Evolutionary conservation across 2,797 vertebrate genomes (phyloP), one percentile per base, ranked within the genome.

Genomic region (Buceros bicornis): DNA sequence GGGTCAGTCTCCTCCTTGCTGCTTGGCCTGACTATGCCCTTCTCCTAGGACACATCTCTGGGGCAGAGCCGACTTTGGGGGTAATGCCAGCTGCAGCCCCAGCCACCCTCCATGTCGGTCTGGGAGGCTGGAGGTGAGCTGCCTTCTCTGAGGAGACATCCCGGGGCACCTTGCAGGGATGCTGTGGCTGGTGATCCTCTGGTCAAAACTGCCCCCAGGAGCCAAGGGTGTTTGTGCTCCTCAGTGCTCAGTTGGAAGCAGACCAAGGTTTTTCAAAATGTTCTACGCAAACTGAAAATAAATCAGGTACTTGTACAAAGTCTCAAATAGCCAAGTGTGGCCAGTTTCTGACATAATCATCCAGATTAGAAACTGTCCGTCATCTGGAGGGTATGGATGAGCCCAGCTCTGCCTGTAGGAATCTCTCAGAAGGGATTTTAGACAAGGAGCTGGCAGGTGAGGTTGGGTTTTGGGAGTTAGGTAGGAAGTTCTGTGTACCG

Each of bases 161-260:
- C 43, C 4, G 3, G 16, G 18, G 22, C 3, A 29, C 43, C 5
- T 24, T 33, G 33, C 0, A 0, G 43, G 17, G 35, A 11, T 67
- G 37, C 79, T 72, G 58, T 1, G 2, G 33, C 11, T 54, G 31
- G 69, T 48, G 18, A 56, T 35, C 42, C 35, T 76, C 47, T 0
- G 1, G 31, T 31, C 57, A 56, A 35, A 81, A 35, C 47, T 35
- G 16, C 11, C 17, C 8, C 29, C 2, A 1, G 28, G 43, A 71
- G 15, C 33, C 31, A 17, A 22, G 21, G 19, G 8, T 37, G 6
- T 33, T 53, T 51, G 48, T 54, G 42, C 20, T 56, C 25, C 53
- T 79, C 58, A 54, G 56, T 33, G 66, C 48, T 67, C 18, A 7
- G 12, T 5, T 1, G 4, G 48, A 57, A 71, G 43, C 37, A 58